phyloP scores from a whole-genome alignment of 2,797 vertebrate genomes.

The Melanogrammus aeglefinus region DNA sequence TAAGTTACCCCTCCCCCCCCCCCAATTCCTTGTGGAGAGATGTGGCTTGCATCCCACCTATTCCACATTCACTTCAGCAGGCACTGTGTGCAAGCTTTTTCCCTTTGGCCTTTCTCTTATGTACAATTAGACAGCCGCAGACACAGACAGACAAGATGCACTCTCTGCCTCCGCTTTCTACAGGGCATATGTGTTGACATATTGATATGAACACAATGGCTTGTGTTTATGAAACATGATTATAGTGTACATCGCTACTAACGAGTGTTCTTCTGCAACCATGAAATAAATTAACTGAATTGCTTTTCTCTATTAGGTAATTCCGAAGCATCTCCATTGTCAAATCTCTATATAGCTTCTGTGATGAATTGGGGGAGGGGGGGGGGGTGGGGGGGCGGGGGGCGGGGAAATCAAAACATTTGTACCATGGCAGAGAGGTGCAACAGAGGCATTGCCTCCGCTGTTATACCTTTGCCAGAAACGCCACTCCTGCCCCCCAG shows the following conservation, averaged over 20 bases:
- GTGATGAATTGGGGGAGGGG: not conserved
- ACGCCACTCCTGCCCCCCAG: slow-evolving; percentile 15
- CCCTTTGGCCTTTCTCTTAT: not conserved
- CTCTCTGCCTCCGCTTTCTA: not conserved
- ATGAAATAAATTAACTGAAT: not conserved
- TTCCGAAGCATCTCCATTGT: not conserved
- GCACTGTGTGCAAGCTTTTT: not conserved
- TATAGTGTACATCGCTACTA: not conserved
- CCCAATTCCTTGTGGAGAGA: too few relatives aligned
- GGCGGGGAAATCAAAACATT: not conserved
- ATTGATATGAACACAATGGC: not conserved
- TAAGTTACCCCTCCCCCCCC: not conserved
- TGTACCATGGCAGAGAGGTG: slow-evolving; percentile 59
- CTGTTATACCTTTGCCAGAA: slow-evolving; percentile 57
- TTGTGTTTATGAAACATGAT: not conserved
- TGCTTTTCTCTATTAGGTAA: not conserved
- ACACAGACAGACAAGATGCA: not conserved
- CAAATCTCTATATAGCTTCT: not conserved
- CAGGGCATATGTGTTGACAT: not conserved
- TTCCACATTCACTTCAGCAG: not conserved
- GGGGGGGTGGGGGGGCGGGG: not conserved
- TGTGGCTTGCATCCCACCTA: not conserved
- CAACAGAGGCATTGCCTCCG: slow-evolving; percentile 62
- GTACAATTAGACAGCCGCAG: not conserved
- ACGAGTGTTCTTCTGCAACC: not conserved